phyloP scores from a whole-genome alignment of 2,113 vertebrate genomes.

The Passer domesticus region DNA sequence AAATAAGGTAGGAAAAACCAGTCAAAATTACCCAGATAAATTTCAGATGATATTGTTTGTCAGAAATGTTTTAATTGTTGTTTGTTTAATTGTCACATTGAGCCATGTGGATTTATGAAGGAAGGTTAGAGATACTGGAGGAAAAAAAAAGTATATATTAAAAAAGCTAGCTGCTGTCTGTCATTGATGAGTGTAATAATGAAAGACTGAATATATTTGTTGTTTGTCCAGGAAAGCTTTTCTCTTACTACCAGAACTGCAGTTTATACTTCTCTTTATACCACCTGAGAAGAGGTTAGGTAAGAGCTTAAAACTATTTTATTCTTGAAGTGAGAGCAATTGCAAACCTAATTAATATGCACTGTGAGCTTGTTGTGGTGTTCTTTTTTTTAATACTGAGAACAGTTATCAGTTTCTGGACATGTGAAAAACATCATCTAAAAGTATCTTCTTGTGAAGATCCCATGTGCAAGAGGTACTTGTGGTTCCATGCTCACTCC shows the following conservation, averaged over 20 bases:
- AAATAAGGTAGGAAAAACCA: background rate
- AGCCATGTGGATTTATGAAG: background rate
- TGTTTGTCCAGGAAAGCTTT: constrained; percentile 80
- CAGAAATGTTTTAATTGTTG: background rate
- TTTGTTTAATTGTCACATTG: background rate
- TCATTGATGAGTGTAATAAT: background rate
- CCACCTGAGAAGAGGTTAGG: constrained; percentile 73
- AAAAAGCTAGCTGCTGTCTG: background rate
- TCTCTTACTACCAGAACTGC: constrained; percentile 78
- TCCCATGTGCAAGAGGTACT: background rate
- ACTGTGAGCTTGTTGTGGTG: background rate
- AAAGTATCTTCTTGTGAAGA: background rate
- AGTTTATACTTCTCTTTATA: constrained; percentile 83
- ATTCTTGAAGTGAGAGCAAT: background rate
- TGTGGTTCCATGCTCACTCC: background rate
- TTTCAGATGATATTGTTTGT: background rate
- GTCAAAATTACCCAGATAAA: background rate
- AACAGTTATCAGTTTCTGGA: background rate
- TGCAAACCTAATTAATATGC: background rate
- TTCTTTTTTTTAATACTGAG: background rate
- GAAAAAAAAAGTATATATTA: background rate
- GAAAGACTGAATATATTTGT: background rate
- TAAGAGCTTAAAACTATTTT: constrained; percentile 63
- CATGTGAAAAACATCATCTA: background rate
- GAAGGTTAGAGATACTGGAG: background rate